phyloP scores from a whole-genome alignment of 2,113 vertebrate species.

The Grammomys surdaster region DNA sequence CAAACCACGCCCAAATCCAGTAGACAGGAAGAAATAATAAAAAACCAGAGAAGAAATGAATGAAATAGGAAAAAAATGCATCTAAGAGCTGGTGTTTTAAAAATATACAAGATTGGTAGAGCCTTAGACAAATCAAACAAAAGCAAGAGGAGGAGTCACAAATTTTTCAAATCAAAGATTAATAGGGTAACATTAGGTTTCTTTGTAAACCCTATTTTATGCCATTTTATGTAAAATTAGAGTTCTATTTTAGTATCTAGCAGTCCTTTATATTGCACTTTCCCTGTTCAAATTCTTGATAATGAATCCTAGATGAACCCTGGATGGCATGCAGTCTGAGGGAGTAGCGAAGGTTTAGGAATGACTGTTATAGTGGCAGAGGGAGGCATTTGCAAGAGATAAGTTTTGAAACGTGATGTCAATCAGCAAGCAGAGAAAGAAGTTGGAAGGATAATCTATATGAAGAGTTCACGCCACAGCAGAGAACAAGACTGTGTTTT shows the following conservation, averaged over 20 bases:
- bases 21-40: background rate
- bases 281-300: constrained; percentile 32
- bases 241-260: background rate
- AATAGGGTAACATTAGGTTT: background rate
- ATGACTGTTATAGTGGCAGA: background rate
- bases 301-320: background rate
- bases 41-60: background rate
- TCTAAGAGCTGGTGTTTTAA: background rate
- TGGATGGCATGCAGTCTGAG: background rate
- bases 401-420: background rate
- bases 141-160: background rate
- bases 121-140: background rate
- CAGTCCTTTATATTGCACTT: constrained; percentile 3
- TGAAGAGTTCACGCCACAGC: constrained; percentile 18
- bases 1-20: background rate
- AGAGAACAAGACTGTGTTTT: background rate
- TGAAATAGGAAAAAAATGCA: background rate
- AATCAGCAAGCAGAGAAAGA: background rate
- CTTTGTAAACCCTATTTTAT: background rate
- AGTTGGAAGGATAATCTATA: background rate
- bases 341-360: background rate
- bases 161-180: background rate
- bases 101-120: background rate
- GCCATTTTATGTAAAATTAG: background rate
- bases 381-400: background rate